Evolutionary conservation across 2,888 invertebrate species (phyloP).

Genomic region (Clusia tigrina): DNA sequence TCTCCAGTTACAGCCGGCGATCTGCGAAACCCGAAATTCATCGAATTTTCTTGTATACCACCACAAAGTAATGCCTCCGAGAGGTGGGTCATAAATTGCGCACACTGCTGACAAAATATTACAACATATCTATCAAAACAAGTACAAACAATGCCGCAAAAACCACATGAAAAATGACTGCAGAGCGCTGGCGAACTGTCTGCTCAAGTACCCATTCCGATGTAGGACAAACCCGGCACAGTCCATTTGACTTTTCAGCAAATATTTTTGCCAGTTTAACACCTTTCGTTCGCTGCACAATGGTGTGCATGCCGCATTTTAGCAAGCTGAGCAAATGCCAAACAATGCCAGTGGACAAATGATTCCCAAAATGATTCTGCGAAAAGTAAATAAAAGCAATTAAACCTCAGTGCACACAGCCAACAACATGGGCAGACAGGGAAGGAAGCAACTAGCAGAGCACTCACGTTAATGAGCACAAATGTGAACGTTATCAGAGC

Average conservation of each 20-base stretch:
- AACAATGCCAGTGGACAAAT: not conserved
- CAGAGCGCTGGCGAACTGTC: not conserved
- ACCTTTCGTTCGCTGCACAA: conserved; percentile 26
- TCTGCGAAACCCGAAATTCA: too few species aligned
- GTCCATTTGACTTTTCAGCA: conserved; percentile 26
- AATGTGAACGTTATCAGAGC: not conserved
- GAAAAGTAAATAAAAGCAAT: not conserved
- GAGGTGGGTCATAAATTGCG: not conserved
- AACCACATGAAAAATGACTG: not conserved
- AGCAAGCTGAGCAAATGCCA: not conserved
- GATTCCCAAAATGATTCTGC: too few species aligned
- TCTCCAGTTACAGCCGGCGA: too few species aligned
- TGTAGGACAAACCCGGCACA: not conserved
- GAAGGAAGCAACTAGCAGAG: too few species aligned
- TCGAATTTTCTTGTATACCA: too few species aligned
- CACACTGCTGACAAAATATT: not conserved
- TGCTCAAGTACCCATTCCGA: conserved; percentile 6
- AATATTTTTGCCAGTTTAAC: conserved; percentile 38
- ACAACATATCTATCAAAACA: not conserved
- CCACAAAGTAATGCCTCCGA: too few species aligned
- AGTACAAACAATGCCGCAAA: not conserved
- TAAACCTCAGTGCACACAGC: not conserved
- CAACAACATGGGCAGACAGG: too few species aligned
- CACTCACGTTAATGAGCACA: conserved; percentile 1
- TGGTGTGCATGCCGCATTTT: not conserved